Base-by-base conservation (phyloP, 2,113 vertebrate species). In the Anolis sagrei region DNA sequence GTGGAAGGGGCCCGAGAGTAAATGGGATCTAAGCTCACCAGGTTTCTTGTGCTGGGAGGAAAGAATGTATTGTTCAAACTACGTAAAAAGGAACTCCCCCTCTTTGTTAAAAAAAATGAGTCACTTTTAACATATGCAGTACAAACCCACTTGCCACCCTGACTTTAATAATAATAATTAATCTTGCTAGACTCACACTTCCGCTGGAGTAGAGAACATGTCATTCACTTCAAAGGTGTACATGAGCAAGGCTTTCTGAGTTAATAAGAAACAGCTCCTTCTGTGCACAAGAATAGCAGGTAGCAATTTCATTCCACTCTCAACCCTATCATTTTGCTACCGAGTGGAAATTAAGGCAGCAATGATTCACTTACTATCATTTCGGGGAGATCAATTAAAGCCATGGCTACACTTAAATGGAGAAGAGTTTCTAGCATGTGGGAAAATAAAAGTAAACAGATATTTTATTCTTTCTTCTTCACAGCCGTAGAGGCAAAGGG, bases 91-190 rank as follows among this genome's bases (percentile, higher is more conserved):
- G 9, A 62, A 48, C 7, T 27, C 21, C 11, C 21, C 36, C n/a
- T 2, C 23, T 23, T 49, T 14, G 1, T 44, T 44, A 3, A n/a
- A 72, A 62, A 86, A 64, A 36, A 73, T 64, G 77, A 72, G 58
- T 64, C 77, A 74, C 64, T 86, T 21, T n/a, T 64, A 64, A 73
- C 77, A 49, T 74, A 10, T 69, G 49, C 77, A 51, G 69, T 51
- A 14, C 32, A 58, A 48, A 80, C 39, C 39, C 11, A 14, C 77
- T 80, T 80, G 29, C 58, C 77, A 49, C 61, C 19, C 29, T 32
- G 70, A 49, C 54, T 49, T 86, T 74, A 86, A 80, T 86, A 86
- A 86, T 80, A 73, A 86, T 86, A 86, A 80, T 86, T 80, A 74
- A 86, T 86, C 69, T 49, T 64, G 39, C 29, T 36, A 6, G 68